These are phyloP conservation scores for Erethizon dorsatum DNA, from an alignment of 2,797 vertebrate genomes.

Conservation along the genomic window DNA sequence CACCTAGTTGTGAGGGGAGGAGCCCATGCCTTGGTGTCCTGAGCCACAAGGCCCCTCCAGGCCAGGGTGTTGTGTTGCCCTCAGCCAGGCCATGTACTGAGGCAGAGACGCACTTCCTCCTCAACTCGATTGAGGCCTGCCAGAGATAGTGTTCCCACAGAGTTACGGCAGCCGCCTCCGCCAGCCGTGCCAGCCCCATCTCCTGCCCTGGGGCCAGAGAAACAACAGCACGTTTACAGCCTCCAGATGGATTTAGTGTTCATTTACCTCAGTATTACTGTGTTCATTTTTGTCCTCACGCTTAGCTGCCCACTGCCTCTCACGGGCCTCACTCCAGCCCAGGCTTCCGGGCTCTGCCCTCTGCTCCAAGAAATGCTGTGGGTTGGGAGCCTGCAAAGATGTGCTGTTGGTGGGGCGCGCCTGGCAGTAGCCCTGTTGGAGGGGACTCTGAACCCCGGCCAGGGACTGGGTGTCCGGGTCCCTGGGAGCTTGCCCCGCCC, in stretches of 20 bases:
- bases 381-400: slow-evolving; percentile 43
- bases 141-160: slow-evolving; percentile 64
- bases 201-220: slow-evolving; percentile 80
- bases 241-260: slow-evolving; percentile 84
- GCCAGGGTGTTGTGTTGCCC: slow-evolving; percentile 71
- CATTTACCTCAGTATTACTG: slow-evolving; percentile 87
- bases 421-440: slow-evolving; percentile 21
- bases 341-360: slow-evolving; percentile 76
- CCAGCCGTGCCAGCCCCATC: slow-evolving; percentile 76
- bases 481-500: slow-evolving; percentile 77
- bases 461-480: slow-evolving; percentile 78
- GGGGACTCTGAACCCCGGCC: slow-evolving; percentile 66
- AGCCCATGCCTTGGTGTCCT: slow-evolving; percentile 36
- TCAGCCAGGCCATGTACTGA: slow-evolving; percentile 57
- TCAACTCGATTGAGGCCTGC: not conserved
- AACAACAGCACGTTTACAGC: slow-evolving; percentile 86
- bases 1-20: slow-evolving; percentile 28
- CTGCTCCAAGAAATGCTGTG: slow-evolving; percentile 75
- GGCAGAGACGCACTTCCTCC: slow-evolving; percentile 49
- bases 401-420: not conserved
- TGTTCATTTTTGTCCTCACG: slow-evolving; percentile 83
- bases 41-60: not conserved
- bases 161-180: slow-evolving; percentile 68
- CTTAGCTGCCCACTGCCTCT: slow-evolving; percentile 82
- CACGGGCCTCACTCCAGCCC: slow-evolving; percentile 60